These are phyloP conservation scores for Tipula vernalis DNA, from an alignment of 2,888 invertebrate genomes.

Conservation along the genomic window DNA sequence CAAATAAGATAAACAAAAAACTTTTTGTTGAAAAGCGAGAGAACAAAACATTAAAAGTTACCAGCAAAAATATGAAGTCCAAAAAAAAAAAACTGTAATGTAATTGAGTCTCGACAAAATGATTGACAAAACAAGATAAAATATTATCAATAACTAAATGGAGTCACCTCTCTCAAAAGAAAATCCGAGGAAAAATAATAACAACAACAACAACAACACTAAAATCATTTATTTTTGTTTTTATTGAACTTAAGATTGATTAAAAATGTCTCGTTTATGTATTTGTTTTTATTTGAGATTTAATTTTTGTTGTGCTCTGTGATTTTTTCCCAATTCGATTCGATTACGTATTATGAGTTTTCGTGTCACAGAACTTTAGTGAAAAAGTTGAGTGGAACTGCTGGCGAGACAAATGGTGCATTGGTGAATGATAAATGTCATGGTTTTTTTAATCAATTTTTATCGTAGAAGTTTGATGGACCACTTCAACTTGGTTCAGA, in stretches of 20 bases:
- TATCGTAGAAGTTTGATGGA: too few relatives aligned
- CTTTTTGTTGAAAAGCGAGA: background rate
- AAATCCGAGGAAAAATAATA: background rate
- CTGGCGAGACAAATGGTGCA: background rate
- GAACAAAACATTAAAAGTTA: background rate
- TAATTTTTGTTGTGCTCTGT: background rate
- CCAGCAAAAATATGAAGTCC: background rate
- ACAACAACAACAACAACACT: background rate
- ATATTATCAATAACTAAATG: background rate
- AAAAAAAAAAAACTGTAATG: background rate
- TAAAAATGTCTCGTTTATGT: background rate
- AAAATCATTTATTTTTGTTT: background rate
- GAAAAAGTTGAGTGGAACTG: background rate
- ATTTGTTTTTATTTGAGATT: background rate
- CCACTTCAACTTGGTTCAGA: too few relatives aligned
- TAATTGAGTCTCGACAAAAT: constrained; percentile 4
- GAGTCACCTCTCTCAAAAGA: background rate
- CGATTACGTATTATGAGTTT: background rate
- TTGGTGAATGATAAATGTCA: background rate
- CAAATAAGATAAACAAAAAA: background rate
- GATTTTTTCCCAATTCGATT: background rate
- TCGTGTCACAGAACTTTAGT: background rate
- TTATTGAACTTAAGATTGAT: background rate
- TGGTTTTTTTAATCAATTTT: background rate
- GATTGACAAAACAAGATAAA: constrained; percentile 4